Conservation (phyloP, 2,888 invertebrate species). For the Eilema depressum region DNA sequence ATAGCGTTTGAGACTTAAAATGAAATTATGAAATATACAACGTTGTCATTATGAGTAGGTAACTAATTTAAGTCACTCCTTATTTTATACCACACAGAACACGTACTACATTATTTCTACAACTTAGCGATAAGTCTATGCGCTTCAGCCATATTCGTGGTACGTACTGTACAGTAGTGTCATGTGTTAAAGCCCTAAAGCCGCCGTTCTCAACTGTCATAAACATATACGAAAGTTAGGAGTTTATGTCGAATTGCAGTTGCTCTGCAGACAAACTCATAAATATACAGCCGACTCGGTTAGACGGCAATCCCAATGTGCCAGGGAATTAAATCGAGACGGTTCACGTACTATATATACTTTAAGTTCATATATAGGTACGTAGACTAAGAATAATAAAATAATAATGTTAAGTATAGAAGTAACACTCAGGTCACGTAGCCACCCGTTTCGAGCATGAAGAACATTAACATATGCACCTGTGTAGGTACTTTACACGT, state of each 20-base stretch:
- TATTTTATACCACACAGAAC: not conserved
- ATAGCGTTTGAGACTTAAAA: too few species aligned
- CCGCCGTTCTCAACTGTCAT: not conserved
- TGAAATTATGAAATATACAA: not conserved
- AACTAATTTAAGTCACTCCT: not conserved
- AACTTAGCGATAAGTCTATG: not conserved
- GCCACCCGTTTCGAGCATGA: not conserved
- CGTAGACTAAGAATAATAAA: constrained; percentile 1
- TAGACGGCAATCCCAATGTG: too few species aligned
- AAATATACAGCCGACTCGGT: not conserved
- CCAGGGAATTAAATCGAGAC: not conserved
- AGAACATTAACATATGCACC: not conserved
- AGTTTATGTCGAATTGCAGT: constrained; percentile 5
- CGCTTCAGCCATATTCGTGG: too few species aligned
- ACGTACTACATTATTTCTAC: not conserved
- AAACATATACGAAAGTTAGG: constrained; percentile 3
- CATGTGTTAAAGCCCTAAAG: constrained; percentile 8
- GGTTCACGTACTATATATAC: not conserved
- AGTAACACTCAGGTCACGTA: constrained; percentile 4
- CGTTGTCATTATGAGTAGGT: not conserved
- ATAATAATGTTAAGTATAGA: not conserved
- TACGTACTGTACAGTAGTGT: not conserved
- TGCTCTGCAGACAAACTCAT: constrained; percentile 10
- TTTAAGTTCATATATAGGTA: not conserved
- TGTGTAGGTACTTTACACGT: not conserved